Percentiles rank a stretch among this genome's conserved stretches.
Evolutionary conservation across 2,888 invertebrate genomes (phyloP).

Genomic region (Dryobota labecula): DNA sequence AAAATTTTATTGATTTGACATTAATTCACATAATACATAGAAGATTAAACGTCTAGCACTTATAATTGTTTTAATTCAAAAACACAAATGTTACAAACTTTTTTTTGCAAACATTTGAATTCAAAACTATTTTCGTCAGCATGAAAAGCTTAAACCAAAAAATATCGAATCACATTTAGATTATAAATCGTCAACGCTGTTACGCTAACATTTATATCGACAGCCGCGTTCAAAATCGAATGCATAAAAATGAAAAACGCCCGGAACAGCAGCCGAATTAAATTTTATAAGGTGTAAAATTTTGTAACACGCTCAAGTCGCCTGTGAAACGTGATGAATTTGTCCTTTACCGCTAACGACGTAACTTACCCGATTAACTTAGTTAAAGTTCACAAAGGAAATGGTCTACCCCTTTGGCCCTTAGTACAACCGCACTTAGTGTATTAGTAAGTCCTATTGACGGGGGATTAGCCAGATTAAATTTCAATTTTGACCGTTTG

Average conservation of each 20-base stretch:
- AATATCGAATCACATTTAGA: slow-evolving; percentile 41
- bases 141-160: slow-evolving; percentile 26
- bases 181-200: slow-evolving; percentile 38
- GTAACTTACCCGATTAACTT: slow-evolving; percentile 66
- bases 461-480: slow-evolving; percentile 56
- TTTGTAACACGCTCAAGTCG: slow-evolving; percentile 44
- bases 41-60: no score
- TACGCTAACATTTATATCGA: slow-evolving; percentile 46
- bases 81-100: slow-evolving; percentile 13
- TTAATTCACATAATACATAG: no score
- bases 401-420: slow-evolving; percentile 56
- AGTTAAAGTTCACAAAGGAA: slow-evolving; percentile 67
- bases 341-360: slow-evolving; percentile 61
- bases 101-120: slow-evolving; percentile 19
- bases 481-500: slow-evolving; percentile 59
- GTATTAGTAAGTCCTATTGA: slow-evolving; percentile 63
- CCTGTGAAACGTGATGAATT: slow-evolving; percentile 59
- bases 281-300: slow-evolving; percentile 59
- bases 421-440: slow-evolving; percentile 60
- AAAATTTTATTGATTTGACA: neutral
- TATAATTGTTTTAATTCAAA: slow-evolving; percentile 2
- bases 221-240: slow-evolving; percentile 21
- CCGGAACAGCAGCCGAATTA: slow-evolving; percentile 13
- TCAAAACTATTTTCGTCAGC: slow-evolving; percentile 9
- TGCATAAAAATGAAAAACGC: slow-evolving; percentile 38